Evolutionary conservation across 2,888 invertebrate genomes (phyloP), one percentile per base, ranked within the genome.

Genomic region (Agriopis marginaria): DNA sequence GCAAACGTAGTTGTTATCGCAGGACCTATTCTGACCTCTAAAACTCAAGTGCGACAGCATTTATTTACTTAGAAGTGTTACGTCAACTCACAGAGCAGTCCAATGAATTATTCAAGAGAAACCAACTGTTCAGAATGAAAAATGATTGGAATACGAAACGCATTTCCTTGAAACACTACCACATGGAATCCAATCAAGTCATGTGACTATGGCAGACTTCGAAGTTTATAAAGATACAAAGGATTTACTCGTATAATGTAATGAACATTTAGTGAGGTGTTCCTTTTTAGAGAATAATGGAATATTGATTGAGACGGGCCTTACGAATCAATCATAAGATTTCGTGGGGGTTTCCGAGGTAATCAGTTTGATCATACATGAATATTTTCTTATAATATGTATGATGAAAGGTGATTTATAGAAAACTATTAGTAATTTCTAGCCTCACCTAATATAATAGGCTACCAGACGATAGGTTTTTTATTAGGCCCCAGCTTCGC

Each of bases 51-150:
- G 53, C 63, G 62, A 64, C 72, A 66, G 54, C 42, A 64, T 71
- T 73, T 73, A 73, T 68, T 61, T 76, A 78, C 75, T 77, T 70
- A 59, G 66, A 75, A 77, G 75, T 66, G 63, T 82, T 83, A 84
- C 84, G 79, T 84, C 79, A 85, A 82, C 72, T 75, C 71, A 74
- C 69, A 75, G 71, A 74, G 67, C 58, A 53, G 70, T 64, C 63
- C 63, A 74, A 83, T 87, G 84, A 87, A 89, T 89, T 75, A 89
- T 87, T 86, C 84, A 89, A 78, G 65, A 70, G 72, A 59, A 75
- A 68, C 59, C 62, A 69, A 76, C 77, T 74, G 77, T 77, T 76
- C 72, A 75, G 80, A 84, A 83, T 82, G 80, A 83, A 81, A 84
- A 83, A 85, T 81, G 76, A 79, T 82, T 76, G 73, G 80, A 84